Conservation (phyloP, 2,113 vertebrate genomes). For the Jacana jacana region DNA sequence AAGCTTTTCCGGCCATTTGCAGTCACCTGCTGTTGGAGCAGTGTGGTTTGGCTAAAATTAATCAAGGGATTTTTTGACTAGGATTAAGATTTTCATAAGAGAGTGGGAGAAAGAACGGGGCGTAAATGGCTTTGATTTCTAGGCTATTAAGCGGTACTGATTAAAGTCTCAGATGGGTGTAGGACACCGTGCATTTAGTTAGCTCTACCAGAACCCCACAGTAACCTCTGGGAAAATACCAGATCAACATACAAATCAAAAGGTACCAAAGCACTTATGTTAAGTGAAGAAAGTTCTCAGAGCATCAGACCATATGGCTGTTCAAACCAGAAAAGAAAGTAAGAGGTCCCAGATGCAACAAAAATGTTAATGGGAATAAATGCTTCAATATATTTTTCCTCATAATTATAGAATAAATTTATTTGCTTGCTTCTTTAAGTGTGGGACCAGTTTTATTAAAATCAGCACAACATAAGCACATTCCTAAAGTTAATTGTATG, state of each 20-base stretch:
- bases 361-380: slow-evolving; percentile 25
- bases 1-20: background rate
- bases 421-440: background rate
- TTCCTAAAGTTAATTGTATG: slow-evolving; percentile 36
- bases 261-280: background rate
- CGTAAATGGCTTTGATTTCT: slow-evolving; percentile 31
- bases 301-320: background rate
- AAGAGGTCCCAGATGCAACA: slow-evolving; percentile 21
- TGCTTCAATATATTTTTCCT: slow-evolving; percentile 4
- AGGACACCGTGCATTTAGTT: background rate
- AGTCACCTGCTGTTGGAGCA: background rate
- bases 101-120: background rate
- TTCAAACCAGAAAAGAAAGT: background rate
- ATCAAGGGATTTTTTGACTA: background rate
- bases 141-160: background rate
- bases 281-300: background rate
- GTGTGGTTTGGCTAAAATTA: background rate
- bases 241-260: background rate
- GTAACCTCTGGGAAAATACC: background rate
- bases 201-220: background rate
- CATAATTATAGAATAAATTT: background rate
- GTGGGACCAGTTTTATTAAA: slow-evolving; percentile 50
- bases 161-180: background rate
- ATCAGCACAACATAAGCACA: background rate
- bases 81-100: background rate